Conservation (phyloP, 2,888 invertebrate species). For the Orthosia incerta region DNA sequence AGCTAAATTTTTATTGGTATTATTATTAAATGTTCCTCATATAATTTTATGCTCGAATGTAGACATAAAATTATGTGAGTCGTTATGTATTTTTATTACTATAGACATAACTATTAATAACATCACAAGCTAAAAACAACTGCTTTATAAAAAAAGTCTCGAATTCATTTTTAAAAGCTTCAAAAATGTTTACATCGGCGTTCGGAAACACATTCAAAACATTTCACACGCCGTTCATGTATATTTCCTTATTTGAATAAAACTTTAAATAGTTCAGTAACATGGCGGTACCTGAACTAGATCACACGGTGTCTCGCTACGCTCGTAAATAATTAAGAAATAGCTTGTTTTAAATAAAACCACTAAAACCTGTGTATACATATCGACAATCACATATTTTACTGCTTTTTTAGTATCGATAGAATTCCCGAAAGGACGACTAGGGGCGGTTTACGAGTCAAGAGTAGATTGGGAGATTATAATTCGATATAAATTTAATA, state of each 20-base stretch:
- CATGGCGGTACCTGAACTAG: conserved; percentile 61
- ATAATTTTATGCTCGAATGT: background rate
- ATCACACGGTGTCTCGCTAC: conserved; percentile 55
- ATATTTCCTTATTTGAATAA: conserved; percentile 53
- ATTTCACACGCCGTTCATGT: conserved; percentile 40
- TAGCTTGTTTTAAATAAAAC: conserved; percentile 69
- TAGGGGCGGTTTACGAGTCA: conserved; percentile 67
- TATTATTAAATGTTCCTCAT: conserved; percentile 18
- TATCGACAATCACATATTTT: conserved; percentile 82
- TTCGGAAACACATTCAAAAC: conserved; percentile 55
- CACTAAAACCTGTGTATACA: conserved; percentile 65
- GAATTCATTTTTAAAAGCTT: conserved; percentile 19
- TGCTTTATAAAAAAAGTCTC: background rate
- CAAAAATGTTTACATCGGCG: conserved; percentile 14
- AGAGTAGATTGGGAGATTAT: conserved; percentile 85
- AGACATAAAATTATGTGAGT: conserved; percentile 31
- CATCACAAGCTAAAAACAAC: conserved; percentile 9
- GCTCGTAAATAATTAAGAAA: conserved; percentile 69
- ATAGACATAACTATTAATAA: conserved; percentile 16
- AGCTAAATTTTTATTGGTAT: conserved; percentile 21
- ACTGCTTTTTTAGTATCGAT: conserved; percentile 79
- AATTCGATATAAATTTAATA: conserved; percentile 87
- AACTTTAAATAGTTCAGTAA: conserved; percentile 54
- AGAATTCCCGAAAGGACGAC: conserved; percentile 78
- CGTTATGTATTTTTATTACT: conserved; percentile 31